Evolutionary conservation across 2,113 vertebrate species (phyloP).

Genomic region (Podocnemis expansa): DNA sequence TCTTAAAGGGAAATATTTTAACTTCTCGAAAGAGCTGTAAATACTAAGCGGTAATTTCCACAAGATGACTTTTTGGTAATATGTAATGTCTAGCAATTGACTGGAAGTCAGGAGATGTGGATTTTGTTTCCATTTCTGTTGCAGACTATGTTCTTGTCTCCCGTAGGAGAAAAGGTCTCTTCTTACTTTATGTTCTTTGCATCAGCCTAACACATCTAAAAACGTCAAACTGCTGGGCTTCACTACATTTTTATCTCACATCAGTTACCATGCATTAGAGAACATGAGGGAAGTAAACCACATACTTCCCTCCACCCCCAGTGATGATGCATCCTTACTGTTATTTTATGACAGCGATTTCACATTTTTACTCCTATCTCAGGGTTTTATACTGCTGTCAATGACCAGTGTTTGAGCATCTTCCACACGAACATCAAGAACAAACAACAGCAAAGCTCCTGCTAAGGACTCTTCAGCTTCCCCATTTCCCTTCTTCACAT

Average conservation of each 20-base stretch:
- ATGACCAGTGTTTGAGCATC: not conserved
- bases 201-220: not conserved
- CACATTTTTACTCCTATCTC: not conserved
- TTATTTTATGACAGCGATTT: not conserved
- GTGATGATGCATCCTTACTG: too few species aligned
- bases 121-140: not conserved
- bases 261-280: not conserved
- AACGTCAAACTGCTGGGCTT: not conserved
- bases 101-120: not conserved
- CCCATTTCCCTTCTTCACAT: too few species aligned
- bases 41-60: accelerated
- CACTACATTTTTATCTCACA: not conserved
- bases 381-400: not conserved
- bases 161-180: not conserved
- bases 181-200: not conserved
- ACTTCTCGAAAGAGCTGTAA: not conserved
- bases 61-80: not conserved
- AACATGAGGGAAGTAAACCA: not conserved
- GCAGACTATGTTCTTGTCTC: not conserved
- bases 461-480: not conserved
- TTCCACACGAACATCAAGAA: not conserved
- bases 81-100: not conserved
- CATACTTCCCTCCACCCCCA: not conserved
- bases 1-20: not conserved
- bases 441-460: not conserved